Evolutionary conservation across 2,888 invertebrate genomes (phyloP).

Genomic region (Lycia hirtaria): DNA sequence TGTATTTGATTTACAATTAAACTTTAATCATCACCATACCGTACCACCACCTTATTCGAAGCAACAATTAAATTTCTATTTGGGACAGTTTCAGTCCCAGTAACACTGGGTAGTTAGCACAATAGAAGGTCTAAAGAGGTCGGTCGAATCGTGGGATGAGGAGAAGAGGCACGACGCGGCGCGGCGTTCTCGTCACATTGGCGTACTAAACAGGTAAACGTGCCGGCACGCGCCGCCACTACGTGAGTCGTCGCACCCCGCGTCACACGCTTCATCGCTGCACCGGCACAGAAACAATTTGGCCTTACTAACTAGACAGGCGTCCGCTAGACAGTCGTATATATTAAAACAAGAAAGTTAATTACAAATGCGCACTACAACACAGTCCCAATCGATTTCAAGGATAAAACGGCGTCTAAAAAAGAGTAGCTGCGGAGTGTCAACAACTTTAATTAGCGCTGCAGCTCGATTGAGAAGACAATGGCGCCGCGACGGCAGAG

Average conservation of each 20-base stretch:
- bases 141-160: slow-evolving; percentile 40
- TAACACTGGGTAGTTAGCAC: slow-evolving; percentile 46
- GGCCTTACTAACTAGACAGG: slow-evolving; percentile 24
- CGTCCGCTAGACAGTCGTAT: not conserved
- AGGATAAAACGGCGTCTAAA: slow-evolving; percentile 55
- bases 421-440: slow-evolving; percentile 69
- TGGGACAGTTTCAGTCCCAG: slow-evolving; percentile 38
- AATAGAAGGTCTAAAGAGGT: slow-evolving; percentile 50
- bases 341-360: slow-evolving; percentile 11
- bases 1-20: too few relatives aligned
- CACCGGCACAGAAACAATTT: slow-evolving; percentile 26
- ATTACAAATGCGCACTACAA: slow-evolving; percentile 20
- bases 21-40: too few relatives aligned
- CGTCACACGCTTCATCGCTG: slow-evolving; percentile 32
- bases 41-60: too few relatives aligned
- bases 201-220: slow-evolving; percentile 70
- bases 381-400: slow-evolving; percentile 48
- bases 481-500: slow-evolving; percentile 79
- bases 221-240: slow-evolving; percentile 57
- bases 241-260: slow-evolving; percentile 44
- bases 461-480: slow-evolving; percentile 80
- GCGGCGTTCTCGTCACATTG: slow-evolving; percentile 60
- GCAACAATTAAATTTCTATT: too few relatives aligned
- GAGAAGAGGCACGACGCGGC: slow-evolving; percentile 36
- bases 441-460: slow-evolving; percentile 83